A percentile compares a stretch with the other conserved stretches of the same genome.
Evolutionary conservation across 2,888 invertebrate species (phyloP).

Genomic region (Empis stercorea): DNA sequence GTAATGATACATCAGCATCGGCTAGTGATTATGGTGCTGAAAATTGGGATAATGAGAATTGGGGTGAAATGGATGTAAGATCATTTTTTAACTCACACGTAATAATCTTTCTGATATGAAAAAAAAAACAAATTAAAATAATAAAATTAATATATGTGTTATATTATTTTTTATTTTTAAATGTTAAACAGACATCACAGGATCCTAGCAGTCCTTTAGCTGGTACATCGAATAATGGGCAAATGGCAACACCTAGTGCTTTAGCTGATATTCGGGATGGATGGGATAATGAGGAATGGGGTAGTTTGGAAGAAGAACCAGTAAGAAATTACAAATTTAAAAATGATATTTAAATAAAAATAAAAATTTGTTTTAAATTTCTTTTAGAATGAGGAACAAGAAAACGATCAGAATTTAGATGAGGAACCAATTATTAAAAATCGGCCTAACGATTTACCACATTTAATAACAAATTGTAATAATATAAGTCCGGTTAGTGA

Average conservation of each 20-base stretch:
- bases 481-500: slow-evolving; percentile 29
- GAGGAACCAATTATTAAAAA: slow-evolving; percentile 30
- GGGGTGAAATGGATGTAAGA: slow-evolving; percentile 82
- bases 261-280: slow-evolving; percentile 52
- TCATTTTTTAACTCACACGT: neutral
- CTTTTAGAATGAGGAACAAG: slow-evolving; percentile 20
- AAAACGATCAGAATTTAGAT: slow-evolving; percentile 26
- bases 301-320: slow-evolving; percentile 70
- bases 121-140: neutral
- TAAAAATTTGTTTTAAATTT: neutral
- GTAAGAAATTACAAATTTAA: too few species aligned
- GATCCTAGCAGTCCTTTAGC: slow-evolving; percentile 35
- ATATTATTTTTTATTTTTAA: too few species aligned
- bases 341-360: too few species aligned
- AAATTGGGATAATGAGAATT: slow-evolving; percentile 77
- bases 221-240: slow-evolving; percentile 35
- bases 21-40: slow-evolving; percentile 77
- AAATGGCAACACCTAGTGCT: slow-evolving; percentile 38
- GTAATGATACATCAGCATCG: slow-evolving; percentile 60
- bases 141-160: neutral
- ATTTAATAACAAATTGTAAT: slow-evolving; percentile 31
- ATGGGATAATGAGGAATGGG: slow-evolving; percentile 81
- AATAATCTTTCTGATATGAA: neutral
- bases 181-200: slow-evolving; percentile 38
- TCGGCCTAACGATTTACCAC: slow-evolving; percentile 31